phyloP scores from a whole-genome alignment of 2,888 invertebrate genomes.

The Penaeus monodon region DNA sequence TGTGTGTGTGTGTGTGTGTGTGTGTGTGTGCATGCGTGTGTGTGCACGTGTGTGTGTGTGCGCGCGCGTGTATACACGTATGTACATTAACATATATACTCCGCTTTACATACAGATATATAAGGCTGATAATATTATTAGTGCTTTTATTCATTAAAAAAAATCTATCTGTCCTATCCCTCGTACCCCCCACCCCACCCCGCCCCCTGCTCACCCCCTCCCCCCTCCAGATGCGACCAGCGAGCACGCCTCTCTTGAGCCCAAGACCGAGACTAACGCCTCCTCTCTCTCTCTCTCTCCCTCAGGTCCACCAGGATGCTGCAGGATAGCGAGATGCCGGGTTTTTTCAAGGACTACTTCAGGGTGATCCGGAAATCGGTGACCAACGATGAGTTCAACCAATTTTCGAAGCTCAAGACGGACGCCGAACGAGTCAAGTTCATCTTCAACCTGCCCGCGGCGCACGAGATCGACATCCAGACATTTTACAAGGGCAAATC shows the following conservation, averaged over 20 bases:
- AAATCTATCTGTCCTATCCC: too few species aligned
- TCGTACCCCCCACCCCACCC: neutral
- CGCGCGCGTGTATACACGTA: neutral
- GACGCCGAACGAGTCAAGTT: conserved; percentile 79
- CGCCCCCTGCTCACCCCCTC: neutral
- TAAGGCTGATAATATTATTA: too few species aligned
- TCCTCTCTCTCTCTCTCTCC: neutral
- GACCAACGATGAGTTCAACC: conserved; percentile 75
- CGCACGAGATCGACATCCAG: conserved; percentile 69
- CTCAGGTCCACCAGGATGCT: conserved; percentile 45
- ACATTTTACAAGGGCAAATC: conserved; percentile 74
- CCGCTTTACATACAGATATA: neutral
- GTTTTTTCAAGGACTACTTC: conserved; percentile 77
- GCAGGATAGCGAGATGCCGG: conserved; percentile 65
- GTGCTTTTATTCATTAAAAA: too few species aligned
- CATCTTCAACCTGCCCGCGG: conserved; percentile 69
- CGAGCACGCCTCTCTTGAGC: neutral
- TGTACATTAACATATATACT: neutral
- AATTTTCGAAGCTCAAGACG: conserved; percentile 76
- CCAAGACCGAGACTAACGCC: too few species aligned
- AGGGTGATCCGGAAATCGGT: conserved; percentile 74
- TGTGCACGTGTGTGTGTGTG: neutral
- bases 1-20: too few species aligned
- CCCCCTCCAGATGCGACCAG: neutral
- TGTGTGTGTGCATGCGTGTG: neutral